These are phyloP conservation scores for Clarias gariepinus DNA, from an alignment of 2,113 vertebrate genomes.

Conservation along the genomic window DNA sequence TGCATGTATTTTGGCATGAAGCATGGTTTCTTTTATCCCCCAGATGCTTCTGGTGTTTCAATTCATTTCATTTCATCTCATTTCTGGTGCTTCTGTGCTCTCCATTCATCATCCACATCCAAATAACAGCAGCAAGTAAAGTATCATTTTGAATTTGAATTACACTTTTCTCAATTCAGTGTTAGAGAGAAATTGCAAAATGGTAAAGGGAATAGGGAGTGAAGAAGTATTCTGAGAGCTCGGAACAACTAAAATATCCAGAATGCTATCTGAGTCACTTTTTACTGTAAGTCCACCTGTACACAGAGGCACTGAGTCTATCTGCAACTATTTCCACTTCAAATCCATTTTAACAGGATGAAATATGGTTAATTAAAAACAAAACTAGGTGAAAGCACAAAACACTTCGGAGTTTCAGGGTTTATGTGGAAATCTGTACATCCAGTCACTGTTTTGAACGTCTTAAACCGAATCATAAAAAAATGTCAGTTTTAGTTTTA, in stretches of 20 bases:
- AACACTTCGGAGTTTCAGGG: neutral
- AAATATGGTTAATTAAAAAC: neutral
- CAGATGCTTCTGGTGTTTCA: neutral
- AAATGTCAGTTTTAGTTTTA: neutral
- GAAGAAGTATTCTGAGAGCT: neutral
- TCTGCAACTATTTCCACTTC: neutral
- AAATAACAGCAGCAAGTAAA: neutral
- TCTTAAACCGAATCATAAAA: neutral
- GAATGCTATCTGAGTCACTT: neutral
- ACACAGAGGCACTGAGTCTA: neutral
- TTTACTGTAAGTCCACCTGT: neutral
- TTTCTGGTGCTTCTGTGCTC: neutral
- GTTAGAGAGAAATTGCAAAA: neutral
- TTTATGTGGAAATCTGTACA: neutral
- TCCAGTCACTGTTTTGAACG: neutral
- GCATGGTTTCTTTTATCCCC: neutral
- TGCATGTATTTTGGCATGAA: neutral
- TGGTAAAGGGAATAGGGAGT: neutral
- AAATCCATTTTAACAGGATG: neutral
- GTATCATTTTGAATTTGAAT: neutral
- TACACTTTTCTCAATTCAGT: neutral
- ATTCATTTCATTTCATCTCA: neutral
- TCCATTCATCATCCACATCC: neutral
- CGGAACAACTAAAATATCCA: neutral
- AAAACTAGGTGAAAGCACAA: neutral